Conservation (phyloP, 2,888 invertebrate genomes). For the Deladenus siricidicola region DNA sequence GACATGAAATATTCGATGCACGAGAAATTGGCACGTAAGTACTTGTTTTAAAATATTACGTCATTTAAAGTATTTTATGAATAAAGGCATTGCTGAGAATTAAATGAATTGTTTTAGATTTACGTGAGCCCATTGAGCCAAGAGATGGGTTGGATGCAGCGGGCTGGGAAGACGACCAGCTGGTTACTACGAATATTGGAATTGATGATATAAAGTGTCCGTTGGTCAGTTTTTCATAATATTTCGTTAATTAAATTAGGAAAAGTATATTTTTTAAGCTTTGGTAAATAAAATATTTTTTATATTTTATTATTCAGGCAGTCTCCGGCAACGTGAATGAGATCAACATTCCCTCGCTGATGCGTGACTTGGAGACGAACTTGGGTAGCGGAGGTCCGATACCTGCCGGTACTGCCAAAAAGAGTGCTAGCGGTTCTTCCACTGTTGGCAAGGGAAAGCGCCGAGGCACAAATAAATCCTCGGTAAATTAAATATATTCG, state of each 20-base stretch:
- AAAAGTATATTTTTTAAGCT: no score
- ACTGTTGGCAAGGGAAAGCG: neutral
- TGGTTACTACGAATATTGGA: slow-evolving; percentile 1
- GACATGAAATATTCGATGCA: slow-evolving; percentile 21
- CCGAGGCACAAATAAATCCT: no score
- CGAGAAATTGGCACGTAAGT: slow-evolving; percentile 16
- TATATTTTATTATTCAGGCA: slow-evolving; percentile 5
- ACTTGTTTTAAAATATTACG: neutral
- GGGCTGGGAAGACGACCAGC: slow-evolving; percentile 14
- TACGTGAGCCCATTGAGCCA: slow-evolving; percentile 8
- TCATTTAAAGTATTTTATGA: no score
- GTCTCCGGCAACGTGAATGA: slow-evolving; percentile 13
- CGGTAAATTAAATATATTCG: no score
- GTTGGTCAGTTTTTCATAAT: slow-evolving; percentile 2
- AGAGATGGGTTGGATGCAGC: neutral
- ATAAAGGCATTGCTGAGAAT: no score
- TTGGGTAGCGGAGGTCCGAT: neutral
- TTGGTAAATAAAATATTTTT: neutral
- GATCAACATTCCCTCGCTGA: slow-evolving; percentile 14
- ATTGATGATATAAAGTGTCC: slow-evolving; percentile 11
- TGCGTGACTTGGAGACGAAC: slow-evolving; percentile 17
- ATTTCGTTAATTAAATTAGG: neutral
- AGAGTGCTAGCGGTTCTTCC: neutral
- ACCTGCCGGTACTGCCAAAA: neutral
- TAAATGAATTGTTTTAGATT: slow-evolving; percentile 5